Conservation (phyloP, 2,113 vertebrate genomes). For the Semicossyphus pulcher region DNA sequence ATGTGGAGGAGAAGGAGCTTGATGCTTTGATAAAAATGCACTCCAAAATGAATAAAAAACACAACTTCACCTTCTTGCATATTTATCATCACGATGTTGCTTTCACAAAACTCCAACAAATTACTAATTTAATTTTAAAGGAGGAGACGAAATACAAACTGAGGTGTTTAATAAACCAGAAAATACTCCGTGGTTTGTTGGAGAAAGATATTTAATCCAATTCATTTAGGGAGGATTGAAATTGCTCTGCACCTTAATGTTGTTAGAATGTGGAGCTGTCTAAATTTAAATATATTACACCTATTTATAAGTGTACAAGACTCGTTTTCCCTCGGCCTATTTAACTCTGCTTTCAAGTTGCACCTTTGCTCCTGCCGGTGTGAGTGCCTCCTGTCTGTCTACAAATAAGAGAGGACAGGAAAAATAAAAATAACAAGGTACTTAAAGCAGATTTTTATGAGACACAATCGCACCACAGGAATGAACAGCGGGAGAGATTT, state of each 20-base stretch:
- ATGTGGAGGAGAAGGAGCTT: neutral
- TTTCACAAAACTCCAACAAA: conserved; percentile 11
- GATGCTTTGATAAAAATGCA: conserved; percentile 18
- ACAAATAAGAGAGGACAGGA: conserved; percentile 20
- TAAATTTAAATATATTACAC: conserved; percentile 33
- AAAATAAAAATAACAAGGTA: conserved; percentile 13
- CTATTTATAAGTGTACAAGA: conserved; percentile 41
- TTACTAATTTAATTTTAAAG: neutral
- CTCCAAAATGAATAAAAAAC: neutral
- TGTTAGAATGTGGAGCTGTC: conserved; percentile 18
- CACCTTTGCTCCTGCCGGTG: conserved; percentile 20
- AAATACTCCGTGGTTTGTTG: conserved; percentile 14
- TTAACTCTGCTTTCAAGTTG: conserved; percentile 44
- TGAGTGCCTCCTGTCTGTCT: conserved; percentile 22
- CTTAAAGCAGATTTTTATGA: conserved; percentile 35
- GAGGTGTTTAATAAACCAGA: conserved; percentile 15
- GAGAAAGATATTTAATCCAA: conserved; percentile 13
- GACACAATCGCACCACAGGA: conserved; percentile 30
- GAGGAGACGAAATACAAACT: conserved; percentile 7
- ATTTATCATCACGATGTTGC: neutral
- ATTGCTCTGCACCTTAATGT: neutral
- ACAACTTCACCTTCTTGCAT: neutral
- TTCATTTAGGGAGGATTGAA: conserved; percentile 28
- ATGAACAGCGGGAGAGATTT: conserved; percentile 21
- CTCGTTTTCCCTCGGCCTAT: conserved; percentile 45